Evolutionary conservation across 2,888 invertebrate species (phyloP), one percentile per base, ranked within the genome.

Genomic region (Cephus spinipes): DNA sequence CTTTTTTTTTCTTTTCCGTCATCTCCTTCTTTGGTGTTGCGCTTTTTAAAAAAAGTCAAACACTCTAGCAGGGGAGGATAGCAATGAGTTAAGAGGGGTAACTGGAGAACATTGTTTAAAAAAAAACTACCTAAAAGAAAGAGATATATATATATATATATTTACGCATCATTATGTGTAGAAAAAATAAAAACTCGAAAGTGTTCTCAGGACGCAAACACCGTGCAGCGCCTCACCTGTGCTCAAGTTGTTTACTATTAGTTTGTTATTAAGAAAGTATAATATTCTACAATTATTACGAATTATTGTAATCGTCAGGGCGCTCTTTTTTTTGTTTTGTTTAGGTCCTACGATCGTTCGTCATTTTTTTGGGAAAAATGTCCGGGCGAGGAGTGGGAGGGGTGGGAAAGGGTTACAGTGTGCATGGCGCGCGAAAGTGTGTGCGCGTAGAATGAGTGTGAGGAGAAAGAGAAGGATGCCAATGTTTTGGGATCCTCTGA

Each of bases 181-280:
- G 15, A 40, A 35, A 11, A 35, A 15, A 15, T 15, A 4, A 40
- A 40, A 40, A 40, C 40, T 40, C 40, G 40, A 40, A 40, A 30
- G 69, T 69, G 69, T 69, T 69, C 69, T 69, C 40, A 40, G 40
- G 40, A 40, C 40, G 40, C 40, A 4, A 40, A 40, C 40, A 40
- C 40, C 40, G 40, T 40, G 80, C 79, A 83, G 84, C 85, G 86
- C 85, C 83, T 85, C 87, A 87, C 87, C 89, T 90, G 89, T 90
- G 90, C 90, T 90, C 90, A 90, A 90, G 89, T 90, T 90, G 88
- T 90, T 90, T 90, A 90, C 87, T 87, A 89, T 90, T 89, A 89
- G 83, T 90, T 89, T 85, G 85, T 88, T 87, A 86, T 83, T 87
- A 87, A 86, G 85, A 84, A 79, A 78, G 55, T 76, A 83, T 82